Percentiles rank a stretch among this genome's conserved stretches.
phyloP scores from a whole-genome alignment of 2,888 invertebrate species.

The Apantesis nais region DNA sequence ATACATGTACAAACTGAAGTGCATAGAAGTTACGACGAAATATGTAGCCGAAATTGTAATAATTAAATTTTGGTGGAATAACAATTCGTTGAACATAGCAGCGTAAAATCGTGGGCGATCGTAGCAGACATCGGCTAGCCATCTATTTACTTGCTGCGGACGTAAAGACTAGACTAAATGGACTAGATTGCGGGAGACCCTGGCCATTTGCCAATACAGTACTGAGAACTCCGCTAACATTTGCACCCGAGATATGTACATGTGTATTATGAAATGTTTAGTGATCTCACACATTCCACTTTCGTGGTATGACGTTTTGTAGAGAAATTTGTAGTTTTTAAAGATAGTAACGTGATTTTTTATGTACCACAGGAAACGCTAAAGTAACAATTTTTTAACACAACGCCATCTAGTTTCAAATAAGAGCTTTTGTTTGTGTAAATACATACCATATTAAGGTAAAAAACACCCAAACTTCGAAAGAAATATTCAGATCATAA shows the following conservation, averaged over 20 bases:
- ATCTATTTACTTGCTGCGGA: slow-evolving; percentile 26
- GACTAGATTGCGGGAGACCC: slow-evolving; percentile 28
- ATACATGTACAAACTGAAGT: neutral
- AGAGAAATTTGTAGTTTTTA: neutral
- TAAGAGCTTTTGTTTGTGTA: no score
- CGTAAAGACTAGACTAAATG: slow-evolving; percentile 30
- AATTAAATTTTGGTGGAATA: neutral
- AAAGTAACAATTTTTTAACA: neutral
- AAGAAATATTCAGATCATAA: no score
- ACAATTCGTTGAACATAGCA: neutral
- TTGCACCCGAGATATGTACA: slow-evolving; percentile 17
- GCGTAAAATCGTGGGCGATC: slow-evolving; percentile 10
- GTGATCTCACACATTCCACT: slow-evolving; percentile 6
- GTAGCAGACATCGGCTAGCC: slow-evolving; percentile 22
- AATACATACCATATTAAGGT: no score
- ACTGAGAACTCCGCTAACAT: slow-evolving; percentile 30
- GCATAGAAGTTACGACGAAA: neutral
- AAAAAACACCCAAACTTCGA: no score
- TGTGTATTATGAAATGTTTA: slow-evolving; percentile 8
- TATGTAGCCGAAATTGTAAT: neutral
- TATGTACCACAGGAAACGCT: neutral
- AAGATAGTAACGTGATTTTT: neutral
- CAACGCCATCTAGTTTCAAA: no score
- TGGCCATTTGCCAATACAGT: slow-evolving; percentile 39
- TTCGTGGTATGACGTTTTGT: neutral